These are phyloP conservation scores for Trichonephila clavipes DNA, from an alignment of 1,140 invertebrate genomes.

Conservation along the genomic window DNA sequence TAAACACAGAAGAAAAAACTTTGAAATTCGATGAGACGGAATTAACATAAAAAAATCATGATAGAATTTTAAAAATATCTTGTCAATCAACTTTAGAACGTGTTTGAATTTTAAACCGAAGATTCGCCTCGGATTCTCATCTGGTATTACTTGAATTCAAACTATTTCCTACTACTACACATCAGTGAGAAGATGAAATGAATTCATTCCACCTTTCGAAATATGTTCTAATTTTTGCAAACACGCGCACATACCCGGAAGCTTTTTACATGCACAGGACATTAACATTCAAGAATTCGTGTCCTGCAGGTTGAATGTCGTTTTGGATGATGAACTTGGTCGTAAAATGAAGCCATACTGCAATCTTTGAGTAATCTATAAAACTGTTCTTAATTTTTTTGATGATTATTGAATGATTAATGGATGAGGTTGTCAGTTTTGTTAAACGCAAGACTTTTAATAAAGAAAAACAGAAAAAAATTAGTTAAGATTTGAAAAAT, in stretches of 20 bases:
- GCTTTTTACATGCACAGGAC: neutral
- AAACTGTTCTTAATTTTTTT: too few species aligned
- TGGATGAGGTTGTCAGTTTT: too few species aligned
- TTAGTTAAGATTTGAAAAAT: too few species aligned
- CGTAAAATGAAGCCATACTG: neutral
- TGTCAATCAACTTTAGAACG: neutral
- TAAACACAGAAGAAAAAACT: too few species aligned
- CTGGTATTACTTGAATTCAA: too few species aligned
- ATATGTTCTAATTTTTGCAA: neutral
- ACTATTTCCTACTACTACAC: neutral
- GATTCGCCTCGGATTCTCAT: neutral
- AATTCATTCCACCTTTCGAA: neutral
- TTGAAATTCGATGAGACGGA: too few species aligned
- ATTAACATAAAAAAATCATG: too few species aligned
- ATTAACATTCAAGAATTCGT: neutral
- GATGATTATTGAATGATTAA: too few species aligned
- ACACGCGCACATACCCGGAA: neutral
- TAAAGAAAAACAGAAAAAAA: too few species aligned
- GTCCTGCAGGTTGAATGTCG: neutral
- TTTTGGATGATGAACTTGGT: neutral
- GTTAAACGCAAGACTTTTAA: too few species aligned
- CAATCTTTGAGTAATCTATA: too few species aligned
- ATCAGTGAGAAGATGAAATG: neutral
- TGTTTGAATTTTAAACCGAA: neutral
- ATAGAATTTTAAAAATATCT: neutral